These are phyloP conservation scores for Hyperoplus lanceolatus DNA, from an alignment of 2,797 vertebrate genomes.

Conservation along the genomic window DNA sequence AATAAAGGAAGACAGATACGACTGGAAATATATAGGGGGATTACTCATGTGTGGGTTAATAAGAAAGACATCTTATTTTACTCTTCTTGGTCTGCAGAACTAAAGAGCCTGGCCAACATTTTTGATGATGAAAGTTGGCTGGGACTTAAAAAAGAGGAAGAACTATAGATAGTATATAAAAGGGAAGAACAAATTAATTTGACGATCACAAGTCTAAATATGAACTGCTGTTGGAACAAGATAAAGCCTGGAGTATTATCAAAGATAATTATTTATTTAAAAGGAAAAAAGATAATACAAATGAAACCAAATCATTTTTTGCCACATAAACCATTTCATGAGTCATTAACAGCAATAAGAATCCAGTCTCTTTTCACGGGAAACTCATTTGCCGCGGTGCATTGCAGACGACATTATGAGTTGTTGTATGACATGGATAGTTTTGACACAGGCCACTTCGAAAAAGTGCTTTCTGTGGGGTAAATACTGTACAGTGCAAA, in stretches of 20 bases:
- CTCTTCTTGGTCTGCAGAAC: constrained; percentile 33
- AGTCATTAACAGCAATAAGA: constrained; percentile 71
- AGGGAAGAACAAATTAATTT: not conserved
- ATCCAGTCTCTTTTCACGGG: constrained; percentile 37
- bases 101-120: constrained; percentile 16
- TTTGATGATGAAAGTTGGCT: constrained; percentile 62
- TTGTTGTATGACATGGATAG: constrained; percentile 64
- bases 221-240: constrained; percentile 62
- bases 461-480: constrained; percentile 71
- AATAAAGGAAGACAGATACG: constrained; percentile 6
- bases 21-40: constrained; percentile 3
- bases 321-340: constrained; percentile 77
- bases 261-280: constrained; percentile 85
- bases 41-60: constrained; percentile 17
- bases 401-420: constrained; percentile 57
- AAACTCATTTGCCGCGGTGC: constrained; percentile 53
- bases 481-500: constrained; percentile 82
- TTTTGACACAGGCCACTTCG: constrained; percentile 62
- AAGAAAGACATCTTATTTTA: constrained; percentile 17
- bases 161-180: too few species aligned
- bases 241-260: constrained; percentile 72
- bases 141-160: constrained; percentile 51
- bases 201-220: constrained; percentile 12
- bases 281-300: constrained; percentile 81
- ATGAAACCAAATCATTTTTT: constrained; percentile 72